Percentiles rank a stretch among this genome's conserved stretches.
These are phyloP conservation scores for Idris sp. DNA, from an alignment of 1,140 invertebrate genomes.

Conservation along the genomic window DNA sequence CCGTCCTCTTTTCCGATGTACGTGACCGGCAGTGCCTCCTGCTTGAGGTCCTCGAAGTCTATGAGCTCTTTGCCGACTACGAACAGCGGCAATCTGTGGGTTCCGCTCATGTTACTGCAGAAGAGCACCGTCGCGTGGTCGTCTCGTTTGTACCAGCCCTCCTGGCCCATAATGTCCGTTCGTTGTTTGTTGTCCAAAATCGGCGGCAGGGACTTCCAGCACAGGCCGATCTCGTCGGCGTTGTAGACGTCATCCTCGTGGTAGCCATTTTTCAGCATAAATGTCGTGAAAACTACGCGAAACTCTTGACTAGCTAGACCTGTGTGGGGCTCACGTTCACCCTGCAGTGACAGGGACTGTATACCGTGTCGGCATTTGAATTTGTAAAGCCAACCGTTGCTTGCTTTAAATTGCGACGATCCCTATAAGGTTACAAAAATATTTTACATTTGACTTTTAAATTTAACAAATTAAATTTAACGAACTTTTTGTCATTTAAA, in stretches of 20 bases:
- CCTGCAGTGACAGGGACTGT: constrained; percentile 21
- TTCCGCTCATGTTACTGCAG: constrained; percentile 40
- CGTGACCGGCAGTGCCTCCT: constrained; percentile 33
- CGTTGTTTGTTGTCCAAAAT: constrained; percentile 3
- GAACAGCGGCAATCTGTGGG: constrained; percentile 39
- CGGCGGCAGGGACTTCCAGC: constrained; percentile 23
- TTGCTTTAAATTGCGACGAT: constrained; percentile 19
- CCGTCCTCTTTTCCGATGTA: constrained; percentile 37
- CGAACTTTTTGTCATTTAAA: background rate
- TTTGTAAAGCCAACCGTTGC: constrained; percentile 40
- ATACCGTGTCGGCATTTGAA: constrained; percentile 43
- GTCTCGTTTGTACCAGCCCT: constrained; percentile 32
- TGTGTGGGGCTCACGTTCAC: constrained; percentile 30
- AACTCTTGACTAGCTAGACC: constrained; percentile 39
- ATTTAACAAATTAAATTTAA: too few relatives aligned
- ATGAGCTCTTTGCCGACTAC: constrained; percentile 37
- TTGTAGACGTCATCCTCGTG: constrained; percentile 42
- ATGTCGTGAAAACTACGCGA: constrained; percentile 25
- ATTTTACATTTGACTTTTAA: background rate
- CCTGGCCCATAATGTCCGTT: constrained; percentile 24
- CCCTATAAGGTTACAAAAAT: constrained; percentile 24
- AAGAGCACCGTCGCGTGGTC: constrained; percentile 29
- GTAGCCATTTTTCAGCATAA: constrained; percentile 31
- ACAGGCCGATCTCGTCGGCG: constrained; percentile 28
- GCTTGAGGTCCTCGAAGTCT: constrained; percentile 27